A percentile compares a stretch with the other conserved stretches of the same genome.
Evolutionary conservation across 2,797 vertebrate genomes (phyloP).

Genomic region (Enteromius radiatus): DNA sequence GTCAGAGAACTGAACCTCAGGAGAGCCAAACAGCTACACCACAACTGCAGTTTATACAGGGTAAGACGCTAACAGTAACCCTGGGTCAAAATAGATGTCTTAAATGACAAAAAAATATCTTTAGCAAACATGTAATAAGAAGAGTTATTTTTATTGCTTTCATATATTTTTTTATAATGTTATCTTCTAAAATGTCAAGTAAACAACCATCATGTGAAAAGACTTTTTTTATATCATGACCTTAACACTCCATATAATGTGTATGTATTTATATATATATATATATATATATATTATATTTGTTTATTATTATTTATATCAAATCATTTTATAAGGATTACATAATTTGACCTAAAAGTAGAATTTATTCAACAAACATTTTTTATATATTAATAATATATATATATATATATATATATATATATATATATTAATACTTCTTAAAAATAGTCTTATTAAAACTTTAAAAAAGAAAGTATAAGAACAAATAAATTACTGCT

Average conservation of each 20-base stretch:
- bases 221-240: not conserved
- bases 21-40: slow-evolving; percentile 72
- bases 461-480: not conserved
- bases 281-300: too few relatives aligned
- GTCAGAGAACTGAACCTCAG: slow-evolving; percentile 61
- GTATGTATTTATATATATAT: too few relatives aligned
- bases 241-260: not conserved
- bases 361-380: too few relatives aligned
- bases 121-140: not conserved
- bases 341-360: too few relatives aligned
- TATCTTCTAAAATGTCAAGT: not conserved
- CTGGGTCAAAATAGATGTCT: not conserved
- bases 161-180: not conserved
- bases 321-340: too few relatives aligned
- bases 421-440: too few relatives aligned
- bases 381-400: too few relatives aligned
- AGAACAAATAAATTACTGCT: not conserved
- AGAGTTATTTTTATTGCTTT: not conserved
- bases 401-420: too few relatives aligned
- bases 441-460: not conserved
- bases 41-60: slow-evolving; percentile 83
- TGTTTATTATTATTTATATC: too few relatives aligned
- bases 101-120: not conserved
- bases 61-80: slow-evolving; percentile 65
- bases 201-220: not conserved